phyloP scores from a whole-genome alignment of 1,140 invertebrate species.

The Drosophila biarmipes region DNA sequence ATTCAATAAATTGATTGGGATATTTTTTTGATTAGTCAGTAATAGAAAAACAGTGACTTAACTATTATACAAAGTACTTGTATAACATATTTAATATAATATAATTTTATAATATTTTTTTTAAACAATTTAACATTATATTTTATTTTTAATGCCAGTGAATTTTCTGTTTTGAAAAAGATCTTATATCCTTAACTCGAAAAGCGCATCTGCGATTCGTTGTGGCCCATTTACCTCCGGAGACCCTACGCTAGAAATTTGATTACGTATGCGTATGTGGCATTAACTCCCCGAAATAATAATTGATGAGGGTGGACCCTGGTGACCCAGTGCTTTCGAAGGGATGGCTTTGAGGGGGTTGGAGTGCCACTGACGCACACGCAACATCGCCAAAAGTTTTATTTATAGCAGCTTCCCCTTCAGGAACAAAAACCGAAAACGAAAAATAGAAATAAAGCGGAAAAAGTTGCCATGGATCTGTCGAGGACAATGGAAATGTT shows the following conservation, averaged over 20 bases:
- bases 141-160: neutral
- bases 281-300: constrained; percentile 40
- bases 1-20: too few relatives aligned
- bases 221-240: neutral
- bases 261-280: constrained; percentile 37
- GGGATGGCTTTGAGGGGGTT: neutral
- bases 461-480: constrained; percentile 44
- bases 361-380: constrained; percentile 31
- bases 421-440: constrained; percentile 11
- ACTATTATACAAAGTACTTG: too few relatives aligned
- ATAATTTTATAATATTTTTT: too few relatives aligned
- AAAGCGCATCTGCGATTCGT: constrained; percentile 1
- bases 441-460: constrained; percentile 26
- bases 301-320: constrained; percentile 40
- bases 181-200: too few relatives aligned
- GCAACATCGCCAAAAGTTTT: constrained; percentile 38
- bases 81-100: too few relatives aligned
- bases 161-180: neutral
- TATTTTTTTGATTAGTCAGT: too few relatives aligned
- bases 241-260: constrained; percentile 7
- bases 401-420: constrained; percentile 49
- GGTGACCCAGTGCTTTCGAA: constrained; percentile 18
- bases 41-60: too few relatives aligned
- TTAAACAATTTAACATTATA: too few relatives aligned
- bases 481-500: constrained; percentile 42